Conservation (phyloP, 1,140 invertebrate genomes). For the Zaprionus vittiger region DNA sequence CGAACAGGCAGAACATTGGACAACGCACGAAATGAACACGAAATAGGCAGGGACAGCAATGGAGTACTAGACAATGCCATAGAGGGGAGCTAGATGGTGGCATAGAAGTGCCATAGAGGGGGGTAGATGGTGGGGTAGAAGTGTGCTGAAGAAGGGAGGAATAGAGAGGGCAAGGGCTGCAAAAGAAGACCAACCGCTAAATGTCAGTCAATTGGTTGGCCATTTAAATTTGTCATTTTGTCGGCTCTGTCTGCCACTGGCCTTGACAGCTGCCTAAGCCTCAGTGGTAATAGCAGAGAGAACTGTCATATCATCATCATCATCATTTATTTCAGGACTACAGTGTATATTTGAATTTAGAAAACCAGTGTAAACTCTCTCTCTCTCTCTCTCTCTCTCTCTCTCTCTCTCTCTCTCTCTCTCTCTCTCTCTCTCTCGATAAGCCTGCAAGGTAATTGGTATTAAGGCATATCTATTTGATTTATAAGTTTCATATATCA, state of each 20-base stretch:
- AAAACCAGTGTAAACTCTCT: too few relatives aligned
- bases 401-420: too few relatives aligned
- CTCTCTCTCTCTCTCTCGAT: neutral
- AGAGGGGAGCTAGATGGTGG: neutral
- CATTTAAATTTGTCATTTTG: slow-evolving; percentile 47
- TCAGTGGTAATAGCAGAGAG: slow-evolving; percentile 1
- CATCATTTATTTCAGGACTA: neutral
- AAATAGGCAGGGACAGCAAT: neutral
- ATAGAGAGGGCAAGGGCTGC: neutral
- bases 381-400: too few relatives aligned
- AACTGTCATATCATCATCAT: slow-evolving; percentile 4
- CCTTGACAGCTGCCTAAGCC: slow-evolving; percentile 5
- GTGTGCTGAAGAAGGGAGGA: too few relatives aligned
- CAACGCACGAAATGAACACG: slow-evolving; percentile 2
- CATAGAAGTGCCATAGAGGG: too few relatives aligned
- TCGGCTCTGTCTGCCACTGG: slow-evolving; percentile 12
- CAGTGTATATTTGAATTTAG: neutral
- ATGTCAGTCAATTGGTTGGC: slow-evolving; percentile 44
- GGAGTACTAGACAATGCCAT: neutral
- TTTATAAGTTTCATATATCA: slow-evolving; percentile 28
- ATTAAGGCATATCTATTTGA: slow-evolving; percentile 15
- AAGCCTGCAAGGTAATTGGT: slow-evolving; percentile 16
- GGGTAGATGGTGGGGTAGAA: neutral
- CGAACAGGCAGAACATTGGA: slow-evolving; percentile 17
- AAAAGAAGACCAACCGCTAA: slow-evolving; percentile 26